These are phyloP conservation scores for Drosophila affinis DNA, from an alignment of 2,888 invertebrate species.

Conservation along the genomic window DNA sequence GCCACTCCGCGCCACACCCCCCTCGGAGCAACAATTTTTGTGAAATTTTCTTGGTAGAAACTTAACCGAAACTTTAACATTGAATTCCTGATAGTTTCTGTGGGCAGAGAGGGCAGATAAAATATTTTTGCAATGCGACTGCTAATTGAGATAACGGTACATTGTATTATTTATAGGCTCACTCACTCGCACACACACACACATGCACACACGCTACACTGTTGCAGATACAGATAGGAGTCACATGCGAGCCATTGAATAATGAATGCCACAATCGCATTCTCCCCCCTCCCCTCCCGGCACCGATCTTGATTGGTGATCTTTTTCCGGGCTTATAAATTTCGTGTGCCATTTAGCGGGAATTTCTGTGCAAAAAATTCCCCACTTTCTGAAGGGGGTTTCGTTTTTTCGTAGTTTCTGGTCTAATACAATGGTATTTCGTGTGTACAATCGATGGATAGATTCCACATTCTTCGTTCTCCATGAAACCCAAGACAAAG, in stretches of 20 bases:
- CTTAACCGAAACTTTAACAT: conserved; percentile 26
- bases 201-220: neutral
- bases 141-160: conserved; percentile 39
- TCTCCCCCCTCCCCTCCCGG: no score
- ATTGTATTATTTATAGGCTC: conserved; percentile 41
- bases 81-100: conserved; percentile 35
- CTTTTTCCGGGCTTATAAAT: conserved; percentile 40
- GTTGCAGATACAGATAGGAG: conserved; percentile 2
- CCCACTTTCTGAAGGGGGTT: neutral
- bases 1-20: neutral
- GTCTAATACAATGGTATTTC: no score
- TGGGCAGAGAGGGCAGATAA: conserved; percentile 39
- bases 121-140: conserved; percentile 53
- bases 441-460: no score
- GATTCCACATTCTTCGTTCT: no score
- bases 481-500: no score
- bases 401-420: no score
- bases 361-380: conserved; percentile 1
- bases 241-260: conserved; percentile 34
- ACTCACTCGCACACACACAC: neutral
- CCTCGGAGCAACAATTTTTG: neutral
- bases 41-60: neutral
- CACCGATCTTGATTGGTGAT: conserved; percentile 27
- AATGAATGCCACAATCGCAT: conserved; percentile 7
- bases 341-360: conserved; percentile 4